Evolutionary conservation across 2,113 vertebrate species (phyloP).

Genomic region (Cebidichthys violaceus): DNA sequence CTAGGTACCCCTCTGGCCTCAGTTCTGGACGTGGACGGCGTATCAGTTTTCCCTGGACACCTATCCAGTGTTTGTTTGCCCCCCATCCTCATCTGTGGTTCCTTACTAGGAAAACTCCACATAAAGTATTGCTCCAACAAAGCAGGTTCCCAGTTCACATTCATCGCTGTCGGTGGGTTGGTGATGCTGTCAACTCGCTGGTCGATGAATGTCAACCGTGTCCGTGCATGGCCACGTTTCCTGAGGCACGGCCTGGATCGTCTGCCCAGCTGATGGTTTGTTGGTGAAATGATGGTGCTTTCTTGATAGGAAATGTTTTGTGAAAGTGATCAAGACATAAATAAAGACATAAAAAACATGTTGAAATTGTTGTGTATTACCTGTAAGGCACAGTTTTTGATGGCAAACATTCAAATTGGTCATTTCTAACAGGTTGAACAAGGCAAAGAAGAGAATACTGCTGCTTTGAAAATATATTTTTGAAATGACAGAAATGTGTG

Average conservation of each 20-base stretch:
- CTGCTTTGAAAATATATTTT: too few relatives aligned
- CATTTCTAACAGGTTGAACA: not conserved
- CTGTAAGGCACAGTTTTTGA: not conserved
- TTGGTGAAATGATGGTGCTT: not conserved
- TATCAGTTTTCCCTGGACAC: too few relatives aligned
- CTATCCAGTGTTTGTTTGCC: too few relatives aligned
- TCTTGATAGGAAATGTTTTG: not conserved
- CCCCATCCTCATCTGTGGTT: not conserved
- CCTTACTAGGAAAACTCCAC: not conserved
- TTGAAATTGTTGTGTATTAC: not conserved
- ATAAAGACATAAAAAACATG: slow-evolving; percentile 41
- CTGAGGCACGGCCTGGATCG: not conserved
- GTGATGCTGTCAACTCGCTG: slow-evolving; percentile 74
- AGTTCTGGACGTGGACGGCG: too few relatives aligned
- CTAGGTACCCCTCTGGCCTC: too few relatives aligned
- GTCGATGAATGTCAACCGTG: slow-evolving; percentile 82
- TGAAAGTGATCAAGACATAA: not conserved
- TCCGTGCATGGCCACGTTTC: slow-evolving; percentile 33
- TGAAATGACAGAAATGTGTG: too few relatives aligned
- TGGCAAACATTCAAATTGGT: not conserved
- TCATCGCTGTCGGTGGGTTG: slow-evolving; percentile 88
- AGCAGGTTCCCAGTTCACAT: slow-evolving; percentile 80
- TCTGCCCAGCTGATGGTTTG: not conserved
- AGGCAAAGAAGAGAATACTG: too few relatives aligned
- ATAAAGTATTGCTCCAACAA: not conserved